Evolutionary conservation across 2,113 vertebrate genomes (phyloP).

Genomic region (Saimiri boliviensis): DNA sequence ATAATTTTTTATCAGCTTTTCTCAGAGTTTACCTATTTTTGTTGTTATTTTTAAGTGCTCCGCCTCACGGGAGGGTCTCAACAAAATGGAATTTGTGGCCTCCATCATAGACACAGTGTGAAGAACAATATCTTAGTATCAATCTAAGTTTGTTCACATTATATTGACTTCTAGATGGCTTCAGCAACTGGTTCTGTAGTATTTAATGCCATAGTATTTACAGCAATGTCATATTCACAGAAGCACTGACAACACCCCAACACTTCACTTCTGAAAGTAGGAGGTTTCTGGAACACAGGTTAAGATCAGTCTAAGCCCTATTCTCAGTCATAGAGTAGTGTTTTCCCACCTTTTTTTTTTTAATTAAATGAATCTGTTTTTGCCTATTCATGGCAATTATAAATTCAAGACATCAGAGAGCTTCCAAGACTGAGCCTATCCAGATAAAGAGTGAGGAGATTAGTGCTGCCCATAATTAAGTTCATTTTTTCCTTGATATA

Average conservation of each 20-base stretch:
- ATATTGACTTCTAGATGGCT: neutral
- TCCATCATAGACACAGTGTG: neutral
- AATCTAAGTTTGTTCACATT: neutral
- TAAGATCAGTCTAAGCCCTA: neutral
- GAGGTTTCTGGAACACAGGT: neutral
- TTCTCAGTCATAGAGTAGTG: neutral
- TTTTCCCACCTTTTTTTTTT: neutral
- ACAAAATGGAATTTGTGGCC: neutral
- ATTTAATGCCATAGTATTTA: neutral
- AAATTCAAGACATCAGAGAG: neutral
- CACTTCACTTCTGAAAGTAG: neutral
- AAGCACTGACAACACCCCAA: neutral
- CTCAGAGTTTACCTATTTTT: neutral
- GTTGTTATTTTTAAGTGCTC: neutral
- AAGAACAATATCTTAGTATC: neutral
- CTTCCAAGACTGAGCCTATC: neutral
- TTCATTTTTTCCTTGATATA: neutral
- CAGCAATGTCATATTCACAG: neutral
- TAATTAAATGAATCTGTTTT: neutral
- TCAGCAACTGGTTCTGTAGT: neutral
- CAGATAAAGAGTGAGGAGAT: neutral
- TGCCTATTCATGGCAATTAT: neutral
- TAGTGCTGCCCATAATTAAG: neutral
- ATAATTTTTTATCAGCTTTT: neutral
- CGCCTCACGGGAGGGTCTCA: neutral